These are phyloP conservation scores for Nycticebus coucang DNA, from an alignment of 2,113 vertebrate species.

Conservation along the genomic window DNA sequence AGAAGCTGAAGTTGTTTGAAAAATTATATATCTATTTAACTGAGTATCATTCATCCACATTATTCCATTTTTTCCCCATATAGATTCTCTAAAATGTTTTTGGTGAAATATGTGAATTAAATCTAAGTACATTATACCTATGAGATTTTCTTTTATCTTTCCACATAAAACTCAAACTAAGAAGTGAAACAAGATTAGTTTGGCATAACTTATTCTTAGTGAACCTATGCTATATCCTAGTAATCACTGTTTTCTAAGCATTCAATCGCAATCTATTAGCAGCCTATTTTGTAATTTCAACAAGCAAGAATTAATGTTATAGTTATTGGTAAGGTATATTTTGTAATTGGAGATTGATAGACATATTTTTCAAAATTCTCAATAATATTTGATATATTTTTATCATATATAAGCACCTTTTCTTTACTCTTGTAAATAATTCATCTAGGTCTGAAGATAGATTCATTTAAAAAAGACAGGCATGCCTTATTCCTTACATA, in stretches of 20 bases:
- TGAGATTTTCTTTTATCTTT: conserved; percentile 25
- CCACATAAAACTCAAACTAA: conserved; percentile 30
- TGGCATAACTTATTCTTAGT: conserved; percentile 3
- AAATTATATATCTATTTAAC: conserved; percentile 25
- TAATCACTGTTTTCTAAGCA: not conserved
- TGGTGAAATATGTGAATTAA: conserved; percentile 46
- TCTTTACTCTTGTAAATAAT: not conserved
- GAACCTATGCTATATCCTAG: not conserved
- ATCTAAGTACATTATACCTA: not conserved
- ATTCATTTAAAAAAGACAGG: not conserved
- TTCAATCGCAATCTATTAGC: not conserved
- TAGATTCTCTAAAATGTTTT: conserved; percentile 24
- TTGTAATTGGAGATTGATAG: not conserved
- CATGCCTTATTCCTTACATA: not conserved
- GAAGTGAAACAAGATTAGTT: conserved; percentile 27
- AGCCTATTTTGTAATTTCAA: not conserved
- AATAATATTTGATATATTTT: not conserved
- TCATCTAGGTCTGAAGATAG: conserved; percentile 13
- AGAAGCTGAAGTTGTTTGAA: conserved; percentile 42
- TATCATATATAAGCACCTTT: conserved; percentile 3
- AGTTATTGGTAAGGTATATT: not conserved
- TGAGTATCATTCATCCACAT: not conserved
- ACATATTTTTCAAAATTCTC: not conserved
- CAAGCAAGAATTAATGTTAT: not conserved
- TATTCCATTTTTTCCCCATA: conserved; percentile 12